Conservation (phyloP, 2,797 vertebrate genomes). For the Sebastolobus altivelis region DNA sequence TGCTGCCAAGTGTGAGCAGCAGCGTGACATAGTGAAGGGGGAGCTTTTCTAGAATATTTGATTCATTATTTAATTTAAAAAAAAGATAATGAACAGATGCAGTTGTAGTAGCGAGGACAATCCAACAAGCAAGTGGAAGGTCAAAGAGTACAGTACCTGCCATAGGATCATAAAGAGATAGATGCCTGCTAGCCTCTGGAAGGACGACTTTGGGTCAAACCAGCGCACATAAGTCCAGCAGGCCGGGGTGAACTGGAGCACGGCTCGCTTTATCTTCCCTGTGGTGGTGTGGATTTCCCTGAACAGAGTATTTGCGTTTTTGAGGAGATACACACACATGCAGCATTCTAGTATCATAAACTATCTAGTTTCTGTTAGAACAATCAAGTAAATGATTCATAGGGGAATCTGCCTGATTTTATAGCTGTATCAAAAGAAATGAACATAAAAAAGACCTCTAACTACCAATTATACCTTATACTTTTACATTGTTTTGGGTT, state of each 20-base stretch:
- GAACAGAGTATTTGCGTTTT: constrained; percentile 27
- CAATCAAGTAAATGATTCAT: neutral
- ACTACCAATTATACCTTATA: neutral
- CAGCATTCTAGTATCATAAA: neutral
- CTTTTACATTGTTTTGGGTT: neutral
- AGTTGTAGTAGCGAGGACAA: neutral
- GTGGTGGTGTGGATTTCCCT: constrained; percentile 97
- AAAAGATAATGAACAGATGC: neutral
- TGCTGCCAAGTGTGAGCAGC: neutral
- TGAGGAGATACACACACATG: constrained; percentile 12
- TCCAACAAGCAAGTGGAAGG: neutral
- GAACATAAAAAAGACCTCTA: neutral
- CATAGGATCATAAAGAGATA: constrained; percentile 99
- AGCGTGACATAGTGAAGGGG: neutral
- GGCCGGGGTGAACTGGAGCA: constrained; percentile 96
- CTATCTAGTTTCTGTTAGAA: neutral
- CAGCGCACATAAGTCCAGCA: constrained; percentile 97
- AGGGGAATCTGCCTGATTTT: neutral
- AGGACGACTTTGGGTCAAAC: constrained; percentile 97
- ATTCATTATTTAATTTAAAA: neutral
- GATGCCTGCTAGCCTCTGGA: constrained; percentile 93
- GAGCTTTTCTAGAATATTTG: neutral
- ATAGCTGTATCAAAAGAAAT: constrained; percentile 3
- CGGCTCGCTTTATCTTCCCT: constrained; percentile 95
- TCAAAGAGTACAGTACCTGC: constrained; percentile 86